phyloP scores from a whole-genome alignment of 2,888 invertebrate genomes.

The Cremastinae sp. region DNA sequence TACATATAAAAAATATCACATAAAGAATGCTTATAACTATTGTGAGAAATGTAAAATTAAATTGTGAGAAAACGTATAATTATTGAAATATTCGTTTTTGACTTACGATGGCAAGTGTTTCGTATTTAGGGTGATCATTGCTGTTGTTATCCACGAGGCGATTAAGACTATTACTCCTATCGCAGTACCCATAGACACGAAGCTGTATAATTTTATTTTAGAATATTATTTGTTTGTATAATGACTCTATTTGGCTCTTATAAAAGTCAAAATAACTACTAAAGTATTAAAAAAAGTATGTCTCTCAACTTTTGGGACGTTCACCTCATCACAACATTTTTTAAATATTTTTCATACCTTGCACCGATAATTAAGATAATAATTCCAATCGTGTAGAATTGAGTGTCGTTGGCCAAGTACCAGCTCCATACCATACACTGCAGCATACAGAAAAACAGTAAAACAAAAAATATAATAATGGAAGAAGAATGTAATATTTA shows the following conservation, averaged over 20 bases:
- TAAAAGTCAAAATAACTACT: no score
- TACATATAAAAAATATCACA: no score
- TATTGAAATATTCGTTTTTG: constrained; percentile 3
- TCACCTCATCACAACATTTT: not conserved
- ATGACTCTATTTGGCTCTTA: not conserved
- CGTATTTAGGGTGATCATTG: constrained; percentile 79
- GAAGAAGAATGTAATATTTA: no score
- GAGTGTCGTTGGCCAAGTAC: constrained; percentile 91
- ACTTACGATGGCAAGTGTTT: constrained; percentile 75
- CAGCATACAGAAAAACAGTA: no score
- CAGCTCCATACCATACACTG: constrained; percentile 92
- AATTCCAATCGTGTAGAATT: constrained; percentile 88
- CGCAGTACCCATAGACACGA: constrained; percentile 70
- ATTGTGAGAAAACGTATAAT: no score
- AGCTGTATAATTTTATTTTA: constrained; percentile 61
- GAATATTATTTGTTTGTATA: constrained; percentile 13
- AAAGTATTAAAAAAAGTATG: no score
- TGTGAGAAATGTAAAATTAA: no score
- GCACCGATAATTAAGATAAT: constrained; percentile 85
- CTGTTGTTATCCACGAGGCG: constrained; percentile 81
- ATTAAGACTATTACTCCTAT: constrained; percentile 79
- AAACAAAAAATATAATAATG: no score
- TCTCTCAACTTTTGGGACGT: not conserved
- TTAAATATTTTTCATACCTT: constrained; percentile 81
- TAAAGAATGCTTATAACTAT: no score